Conservation (phyloP, 2,797 vertebrate species). For the Sciurus vulgaris region DNA sequence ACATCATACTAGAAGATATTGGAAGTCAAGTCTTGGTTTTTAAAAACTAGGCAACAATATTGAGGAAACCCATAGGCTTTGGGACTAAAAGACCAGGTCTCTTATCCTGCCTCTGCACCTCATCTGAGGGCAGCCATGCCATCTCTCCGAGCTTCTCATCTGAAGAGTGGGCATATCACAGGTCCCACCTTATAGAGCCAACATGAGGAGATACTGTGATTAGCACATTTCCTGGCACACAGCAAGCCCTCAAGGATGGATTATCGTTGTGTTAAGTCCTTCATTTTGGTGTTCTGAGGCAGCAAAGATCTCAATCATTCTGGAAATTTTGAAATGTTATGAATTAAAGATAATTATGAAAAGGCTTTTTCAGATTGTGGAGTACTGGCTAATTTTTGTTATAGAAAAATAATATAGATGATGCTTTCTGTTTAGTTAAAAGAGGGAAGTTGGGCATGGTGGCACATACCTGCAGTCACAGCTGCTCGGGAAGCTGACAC, state of each 20-base stretch:
- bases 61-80: not conserved
- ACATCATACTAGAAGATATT: not conserved
- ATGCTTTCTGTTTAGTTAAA: slow-evolving; percentile 24
- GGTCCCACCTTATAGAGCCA: not conserved
- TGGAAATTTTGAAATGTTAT: not conserved
- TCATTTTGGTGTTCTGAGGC: slow-evolving; percentile 14
- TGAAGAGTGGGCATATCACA: not conserved
- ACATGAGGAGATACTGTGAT: not conserved
- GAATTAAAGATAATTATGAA: slow-evolving; percentile 1
- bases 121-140: not conserved
- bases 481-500: no score
- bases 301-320: not conserved
- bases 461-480: no score
- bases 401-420: slow-evolving; percentile 21
- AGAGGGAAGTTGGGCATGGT: not conserved
- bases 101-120: not conserved
- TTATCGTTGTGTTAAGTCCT: not conserved
- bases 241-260: not conserved
- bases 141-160: slow-evolving; percentile 26
- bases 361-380: not conserved
- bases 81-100: not conserved
- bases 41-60: rapidly evolving
- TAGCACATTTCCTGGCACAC: not conserved
- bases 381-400: not conserved
- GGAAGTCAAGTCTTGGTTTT: not conserved